Base-by-base conservation (phyloP, 2,113 vertebrate species). In the Pelodiscus sinensis region DNA sequence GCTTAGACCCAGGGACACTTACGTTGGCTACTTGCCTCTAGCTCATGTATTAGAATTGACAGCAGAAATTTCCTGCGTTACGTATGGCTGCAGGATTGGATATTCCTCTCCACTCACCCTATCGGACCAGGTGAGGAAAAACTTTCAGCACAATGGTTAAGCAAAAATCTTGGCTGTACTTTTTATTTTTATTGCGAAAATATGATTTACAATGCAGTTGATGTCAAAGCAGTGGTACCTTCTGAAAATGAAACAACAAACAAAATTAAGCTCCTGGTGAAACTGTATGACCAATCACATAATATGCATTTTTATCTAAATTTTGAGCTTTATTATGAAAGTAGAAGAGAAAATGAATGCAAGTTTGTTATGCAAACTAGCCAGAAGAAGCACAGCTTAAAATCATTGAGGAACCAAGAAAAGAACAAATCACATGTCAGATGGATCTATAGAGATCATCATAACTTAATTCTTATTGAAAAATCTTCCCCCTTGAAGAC, bases 11-110 rank as follows among this genome's bases (percentile, higher is more conserved):
- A 97, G 98, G 73, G 99, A 99, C 81, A 99, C 98, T 0, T 99
- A 99, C 35, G 99, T 99, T 55, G 99, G 98, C 86, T 99, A 99
- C 93, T 97, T 99, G 94, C 99, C 99, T 29, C 96, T 99, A 97
- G 99, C 99, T 94, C 99, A 99, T 4, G 99, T 99, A 22, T 96
- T 99, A 44, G 99, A 99, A 90, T 95, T 99, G 98, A 99, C 99
- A 6, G 99, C 99, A 56, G 99, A 99, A 97, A 99, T 99, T 83
- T 99, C 99, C 38, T 99, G 99, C 73, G 97, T 99, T 93, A 98
- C 99, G 2, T 99, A 99, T 0, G 99, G 99, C 94, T 99, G 99
- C 97, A 98, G 99, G 85, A 99, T 99, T 3, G 99, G 99, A 44
- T 99, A 99, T 89, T 99, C 99, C 22, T 99, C 99, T 85, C 99